Conservation (phyloP, 1,140 invertebrate genomes). For the Dysdera silvatica region DNA sequence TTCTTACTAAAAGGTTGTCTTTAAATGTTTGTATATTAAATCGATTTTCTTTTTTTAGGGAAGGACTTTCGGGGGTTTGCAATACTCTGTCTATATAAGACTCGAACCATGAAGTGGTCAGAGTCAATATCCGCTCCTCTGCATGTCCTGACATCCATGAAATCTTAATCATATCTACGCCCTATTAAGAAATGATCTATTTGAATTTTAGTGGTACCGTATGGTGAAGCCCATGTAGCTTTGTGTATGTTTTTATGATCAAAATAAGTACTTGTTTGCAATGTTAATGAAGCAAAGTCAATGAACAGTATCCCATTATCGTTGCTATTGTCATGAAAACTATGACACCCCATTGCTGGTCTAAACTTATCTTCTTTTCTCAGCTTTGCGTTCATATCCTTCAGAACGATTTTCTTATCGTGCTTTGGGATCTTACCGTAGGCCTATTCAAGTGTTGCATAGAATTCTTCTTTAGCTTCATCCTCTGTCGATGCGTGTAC, state of each 20-base stretch:
- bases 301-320: conserved; percentile 2
- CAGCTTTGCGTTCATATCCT: background rate
- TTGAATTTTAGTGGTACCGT: background rate
- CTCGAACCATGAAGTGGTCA: background rate
- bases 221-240: background rate
- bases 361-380: background rate
- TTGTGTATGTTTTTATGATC: background rate
- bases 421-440: background rate
- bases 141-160: background rate
- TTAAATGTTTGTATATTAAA: no score
- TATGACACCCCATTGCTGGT: background rate
- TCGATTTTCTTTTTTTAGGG: no score
- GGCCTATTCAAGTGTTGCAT: background rate
- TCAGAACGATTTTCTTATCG: background rate
- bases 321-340: background rate
- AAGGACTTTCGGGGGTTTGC: no score
- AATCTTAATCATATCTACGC: background rate
- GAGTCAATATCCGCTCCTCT: background rate
- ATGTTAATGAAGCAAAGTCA: background rate
- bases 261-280: background rate
- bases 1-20: no score
- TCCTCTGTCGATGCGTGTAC: background rate
- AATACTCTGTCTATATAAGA: no score
- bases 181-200: background rate
- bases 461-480: conserved; percentile 2